Conservation (phyloP, 2,888 invertebrate genomes). For the Megamerina dolium region DNA sequence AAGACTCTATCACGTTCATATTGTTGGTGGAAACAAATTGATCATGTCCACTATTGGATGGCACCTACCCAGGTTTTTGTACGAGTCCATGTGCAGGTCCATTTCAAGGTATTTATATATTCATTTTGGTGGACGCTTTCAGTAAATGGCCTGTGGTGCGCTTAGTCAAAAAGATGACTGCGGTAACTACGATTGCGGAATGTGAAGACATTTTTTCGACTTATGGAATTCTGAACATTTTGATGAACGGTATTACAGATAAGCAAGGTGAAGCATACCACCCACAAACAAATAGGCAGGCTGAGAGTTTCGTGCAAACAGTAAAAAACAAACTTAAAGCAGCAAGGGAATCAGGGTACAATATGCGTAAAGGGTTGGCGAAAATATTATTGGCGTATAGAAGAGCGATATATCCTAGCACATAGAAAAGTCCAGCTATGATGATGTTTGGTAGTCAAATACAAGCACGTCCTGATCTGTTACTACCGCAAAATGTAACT, state of each 20-base stretch:
- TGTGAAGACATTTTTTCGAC: too few relatives aligned
- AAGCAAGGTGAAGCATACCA: too few relatives aligned
- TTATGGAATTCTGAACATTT: too few relatives aligned
- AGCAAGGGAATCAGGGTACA: conserved; percentile 2
- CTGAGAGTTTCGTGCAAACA: conserved; percentile 13
- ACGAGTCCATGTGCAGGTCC: too few relatives aligned
- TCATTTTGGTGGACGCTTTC: conserved; percentile 9
- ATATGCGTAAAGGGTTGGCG: too few relatives aligned
- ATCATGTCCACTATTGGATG: too few relatives aligned
- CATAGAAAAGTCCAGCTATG: conserved; percentile 15
- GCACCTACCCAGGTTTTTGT: too few relatives aligned
- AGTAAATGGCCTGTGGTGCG: conserved; percentile 24
- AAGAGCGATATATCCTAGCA: conserved; percentile 12
- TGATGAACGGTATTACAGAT: too few relatives aligned
- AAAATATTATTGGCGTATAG: conserved; percentile 14
- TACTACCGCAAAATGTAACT: conserved; percentile 10
- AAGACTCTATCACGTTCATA: conserved; percentile 19
- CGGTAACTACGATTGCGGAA: too few relatives aligned
- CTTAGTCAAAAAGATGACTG: too few relatives aligned
- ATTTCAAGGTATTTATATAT: conserved; percentile 10
- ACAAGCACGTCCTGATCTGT: conserved; percentile 12
- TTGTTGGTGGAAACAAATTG: conserved; percentile 20
- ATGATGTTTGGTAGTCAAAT: conserved; percentile 17
- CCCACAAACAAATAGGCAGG: conserved; percentile 12
- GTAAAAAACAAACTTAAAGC: conserved; percentile 12